Evolutionary conservation across 2,797 vertebrate genomes (phyloP), one percentile per base, ranked within the genome.

Genomic region (Pagetopsis macropterus): DNA sequence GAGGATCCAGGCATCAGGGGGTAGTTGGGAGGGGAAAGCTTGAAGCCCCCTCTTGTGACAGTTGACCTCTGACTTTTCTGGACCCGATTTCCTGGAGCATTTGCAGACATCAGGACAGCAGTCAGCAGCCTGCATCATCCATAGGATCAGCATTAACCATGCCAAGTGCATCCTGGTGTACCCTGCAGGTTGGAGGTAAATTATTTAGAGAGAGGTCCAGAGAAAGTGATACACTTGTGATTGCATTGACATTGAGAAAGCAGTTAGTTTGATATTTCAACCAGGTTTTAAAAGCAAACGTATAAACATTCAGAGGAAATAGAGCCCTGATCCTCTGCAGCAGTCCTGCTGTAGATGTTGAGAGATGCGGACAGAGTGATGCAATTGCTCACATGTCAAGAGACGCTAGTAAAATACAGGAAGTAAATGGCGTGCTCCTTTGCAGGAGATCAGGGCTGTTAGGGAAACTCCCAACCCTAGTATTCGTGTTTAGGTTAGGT

Each of bases 1-100:
- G 41, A 95, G 76, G 61, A 94, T 89, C 94, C 94, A 94, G 19
- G 92, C 72, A 52, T 95, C 92, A 14, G 79, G 46, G 7, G 94
- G 94, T 44, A 95, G 87, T 13, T 79, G 64, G 15, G 90, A 66
- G 14, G 94, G 94, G 68, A 95, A 88, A 8, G 49, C 17, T 19
- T 61, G 74, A 65, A 95, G 88, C 1, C 91, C 88, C 45, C 15
- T 90, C 77, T 88, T 94, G 50, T 92, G 91, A 84, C 94, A 95
- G 85, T 93, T 93, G 69, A 95, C 93, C 79, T 94, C 93, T 3
- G 91, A 90, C 75, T 84, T 92, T 46, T 93, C 89, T 43, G 65
- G 40, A n/a, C 79, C 48, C 0, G 84, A 66, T 71, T 82, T 94
- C 43, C 73, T 87, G 54, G 84, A 84, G 81, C 94, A 95, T 84